phyloP scores from a whole-genome alignment of 2,113 vertebrate genomes.

The Thalassarche chlororhynchos region DNA sequence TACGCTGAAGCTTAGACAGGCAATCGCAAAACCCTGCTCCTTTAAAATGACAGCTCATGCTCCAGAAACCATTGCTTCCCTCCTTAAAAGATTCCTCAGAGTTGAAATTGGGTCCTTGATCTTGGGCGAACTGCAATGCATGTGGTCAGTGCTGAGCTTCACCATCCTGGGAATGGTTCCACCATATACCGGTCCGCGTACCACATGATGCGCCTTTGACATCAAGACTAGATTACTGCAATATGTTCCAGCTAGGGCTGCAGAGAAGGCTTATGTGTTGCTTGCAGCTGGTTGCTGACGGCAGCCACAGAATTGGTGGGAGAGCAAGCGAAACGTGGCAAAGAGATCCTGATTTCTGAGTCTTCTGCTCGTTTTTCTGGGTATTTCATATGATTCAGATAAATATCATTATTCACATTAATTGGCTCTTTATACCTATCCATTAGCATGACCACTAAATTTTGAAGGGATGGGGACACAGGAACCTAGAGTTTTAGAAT shows the following conservation, averaged over 20 bases:
- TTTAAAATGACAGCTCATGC: background rate
- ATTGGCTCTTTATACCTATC: background rate
- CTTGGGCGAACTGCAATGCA: background rate
- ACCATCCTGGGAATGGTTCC: background rate
- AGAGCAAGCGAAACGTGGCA: background rate
- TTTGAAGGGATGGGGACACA: background rate
- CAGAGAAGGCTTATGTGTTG: background rate
- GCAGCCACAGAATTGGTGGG: background rate
- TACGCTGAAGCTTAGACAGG: background rate
- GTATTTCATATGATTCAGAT: background rate
- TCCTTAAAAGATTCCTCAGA: background rate
- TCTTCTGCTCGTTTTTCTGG: background rate
- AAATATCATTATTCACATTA: background rate
- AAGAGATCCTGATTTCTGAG: background rate
- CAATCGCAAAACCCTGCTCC: background rate
- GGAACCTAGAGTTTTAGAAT: background rate
- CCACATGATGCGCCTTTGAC: fast-evolving
- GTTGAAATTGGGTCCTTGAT: background rate
- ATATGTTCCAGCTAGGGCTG: background rate
- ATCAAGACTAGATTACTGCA: background rate
- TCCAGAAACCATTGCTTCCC: background rate
- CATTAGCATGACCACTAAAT: background rate
- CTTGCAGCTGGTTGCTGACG: background rate
- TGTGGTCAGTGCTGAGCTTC: background rate
- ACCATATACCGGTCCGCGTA: fast-evolving